Base-by-base conservation (phyloP, 2,888 invertebrate genomes). In the Trissoscelio sp. region DNA sequence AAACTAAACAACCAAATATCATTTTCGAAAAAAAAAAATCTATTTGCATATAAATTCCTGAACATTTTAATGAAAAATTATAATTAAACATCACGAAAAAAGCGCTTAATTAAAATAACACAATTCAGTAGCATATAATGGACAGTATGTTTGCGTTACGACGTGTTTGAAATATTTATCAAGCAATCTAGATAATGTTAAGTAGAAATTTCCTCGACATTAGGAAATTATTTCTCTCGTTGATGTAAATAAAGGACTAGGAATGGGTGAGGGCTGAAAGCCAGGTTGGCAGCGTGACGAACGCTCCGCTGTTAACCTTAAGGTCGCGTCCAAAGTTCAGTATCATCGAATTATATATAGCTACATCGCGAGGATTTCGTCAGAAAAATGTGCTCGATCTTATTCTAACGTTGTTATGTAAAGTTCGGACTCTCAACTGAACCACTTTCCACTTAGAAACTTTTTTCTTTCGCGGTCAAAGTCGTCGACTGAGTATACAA, bases 391-490 rank as follows among this genome's bases (percentile, higher is more conserved):
- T 14, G 58, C 58, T 51, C 9, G 34, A 58, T 67, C 51, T 77
- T 60, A 60, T 42, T 51, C 48, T 28, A 53, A 77, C 42, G 24
- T 37, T 48, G 42, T 67, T 77, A 69, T 34, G 53, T 44, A 62
- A 67, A 69, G 53, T 77, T 58, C 12, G 44, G 34, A 51, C 20
- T 75, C 46, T 44, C 1, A 16, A 6, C 16, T 67, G 66, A 75
- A 55, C 74, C 66, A 66, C 39, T 74, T 74, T 74, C 24, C 28
- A 51, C 60, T 69, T 60, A 20, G n/a, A 53, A 60, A 77, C 60
- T 55, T 62, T 60, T 60, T 67, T 55, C 53, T 51, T 51, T 60
- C 69, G 69, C 77, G 44, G 48, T 60, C 55, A 69, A 77, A 77
- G 58, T 77, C 53, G 62, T 69, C 67, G 67, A 53, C 53, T 55